phyloP scores from a whole-genome alignment of 1,140 invertebrate species.

The Heterodera schachtii region DNA sequence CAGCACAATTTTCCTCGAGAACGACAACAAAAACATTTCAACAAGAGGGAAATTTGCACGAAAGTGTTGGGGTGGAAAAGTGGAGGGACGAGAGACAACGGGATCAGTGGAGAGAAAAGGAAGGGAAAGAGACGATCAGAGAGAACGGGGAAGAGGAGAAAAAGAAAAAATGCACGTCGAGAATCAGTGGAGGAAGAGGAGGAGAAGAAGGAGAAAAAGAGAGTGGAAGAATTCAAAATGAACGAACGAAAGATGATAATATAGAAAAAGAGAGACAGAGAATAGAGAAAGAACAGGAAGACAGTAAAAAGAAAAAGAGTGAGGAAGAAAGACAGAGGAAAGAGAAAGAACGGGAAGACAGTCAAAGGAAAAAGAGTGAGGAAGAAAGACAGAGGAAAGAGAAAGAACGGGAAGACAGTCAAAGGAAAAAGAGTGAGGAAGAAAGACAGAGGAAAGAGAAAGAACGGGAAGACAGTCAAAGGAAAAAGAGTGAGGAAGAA shows the following conservation, averaged over 20 bases:
- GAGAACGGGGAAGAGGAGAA: background rate
- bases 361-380: background rate
- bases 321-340: background rate
- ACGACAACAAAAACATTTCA: background rate
- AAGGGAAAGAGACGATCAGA: background rate
- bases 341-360: background rate
- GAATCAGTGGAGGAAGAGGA: background rate
- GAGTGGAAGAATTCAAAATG: background rate
- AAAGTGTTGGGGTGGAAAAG: background rate
- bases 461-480: background rate
- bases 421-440: background rate
- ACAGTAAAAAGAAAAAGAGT: background rate
- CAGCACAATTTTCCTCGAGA: slow-evolving; percentile 7
- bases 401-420: background rate
- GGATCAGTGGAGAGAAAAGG: background rate
- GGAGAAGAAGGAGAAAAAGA: background rate
- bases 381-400: slow-evolving; percentile 1
- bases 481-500: background rate
- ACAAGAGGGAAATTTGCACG: background rate
- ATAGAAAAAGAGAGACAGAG: background rate
- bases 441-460: background rate
- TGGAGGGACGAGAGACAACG: background rate
- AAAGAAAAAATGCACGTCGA: background rate
- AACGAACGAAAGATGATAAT: background rate
- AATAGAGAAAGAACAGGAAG: background rate